Base-by-base conservation (phyloP, 2,113 vertebrate species). In the Plotosus lineatus region DNA sequence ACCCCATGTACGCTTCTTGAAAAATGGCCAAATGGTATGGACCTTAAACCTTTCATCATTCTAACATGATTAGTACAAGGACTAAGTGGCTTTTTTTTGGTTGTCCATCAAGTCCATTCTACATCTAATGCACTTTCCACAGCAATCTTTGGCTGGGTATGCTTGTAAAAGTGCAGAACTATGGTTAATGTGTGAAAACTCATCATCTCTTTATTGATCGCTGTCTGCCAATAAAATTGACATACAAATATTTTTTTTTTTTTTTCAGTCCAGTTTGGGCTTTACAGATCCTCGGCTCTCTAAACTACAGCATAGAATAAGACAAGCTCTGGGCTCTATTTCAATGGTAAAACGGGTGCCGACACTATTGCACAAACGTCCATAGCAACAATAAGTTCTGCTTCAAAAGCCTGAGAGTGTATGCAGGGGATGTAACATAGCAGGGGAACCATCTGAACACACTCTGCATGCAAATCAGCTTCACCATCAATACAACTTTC, bases 1-100 rank as follows among this genome's bases (percentile, higher is more conserved):
- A 69, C 97, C 98, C 14, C 92, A 88, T 31, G 94, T 98, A 48
- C 93, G 87, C 79, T 99, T 97, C 96, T 85, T 98, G 87, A 98
- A 95, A 89, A 95, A 99, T 8, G 97, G 96, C 84, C 86, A 89
- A 61, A 85, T 84, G 87, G 97, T 99, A 94, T 26, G 44, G 0
- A 3, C 31, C 60, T 44, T 36, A 33, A 31, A 65, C 21, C 50
- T 26, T 17, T 55, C 4, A 42, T 17, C 6, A 26, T 53, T n/a
- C 23, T 42, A 3, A 26, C 26, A 51, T 21, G 15, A 23, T 78
- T 78, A 53, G 21, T 66, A 11, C 17, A 19, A 66, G 19, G 26
- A 14, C 28, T 58, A 12, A 48, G 28, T 21, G 40, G 51, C 21
- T 46, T 60, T 46, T 63, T 3, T 4, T 44, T 33, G 26, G 78